Evolutionary conservation across 37 sponge, comb jelly and placozoan species (phyloP), one percentile per base, ranked within the genome.

Genomic region (Mnemiopsis leidyi): DNA sequence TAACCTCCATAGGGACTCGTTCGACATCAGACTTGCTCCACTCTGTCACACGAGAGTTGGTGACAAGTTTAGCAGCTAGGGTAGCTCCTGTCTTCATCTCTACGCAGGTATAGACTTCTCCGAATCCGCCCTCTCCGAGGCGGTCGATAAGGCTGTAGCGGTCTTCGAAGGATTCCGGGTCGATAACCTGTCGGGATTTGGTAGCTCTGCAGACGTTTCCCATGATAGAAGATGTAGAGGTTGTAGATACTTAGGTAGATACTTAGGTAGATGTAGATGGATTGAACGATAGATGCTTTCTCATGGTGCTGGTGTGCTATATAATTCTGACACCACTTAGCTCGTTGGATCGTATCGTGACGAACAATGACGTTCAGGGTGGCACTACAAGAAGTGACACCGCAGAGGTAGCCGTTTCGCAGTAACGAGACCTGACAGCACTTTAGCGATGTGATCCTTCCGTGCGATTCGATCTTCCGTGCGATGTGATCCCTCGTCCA

Each of bases 101-200:
- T 3, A 34, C 3, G 30, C 82, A 82, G 38, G 82, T 82, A 36
- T 82, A 82, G 38, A 82, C 82, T 82, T 30, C 82, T 34, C 82
- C 82, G 38, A 82, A 82, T 30, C 82, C 82, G 3, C 82, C 82
- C 36, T 82, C 82, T 82, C 82, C 82, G 32, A 82, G 2, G 82
- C 32, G 82, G 38, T 34, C 38, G 2, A 82, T 9, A 0, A 82
- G 82, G 82, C 36, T 34, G 82, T 82, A 82, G 3, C 82, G 2
- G 36, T 31, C 82, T 1, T 82, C 82, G 23, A 82, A 82, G 82
- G 82, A 34, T 13, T 13, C 7, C 7, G 82, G 82, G 36, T 30
- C 38, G 23, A 30, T 20, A 29, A 30, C 23, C 3, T 29, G 9
- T 13, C 31, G 3, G 38, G 82, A 30, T 18, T 34, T 82, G 35